Evolutionary conservation across 2,113 vertebrate genomes (phyloP).

Genomic region (Orthonyx spaldingii): DNA sequence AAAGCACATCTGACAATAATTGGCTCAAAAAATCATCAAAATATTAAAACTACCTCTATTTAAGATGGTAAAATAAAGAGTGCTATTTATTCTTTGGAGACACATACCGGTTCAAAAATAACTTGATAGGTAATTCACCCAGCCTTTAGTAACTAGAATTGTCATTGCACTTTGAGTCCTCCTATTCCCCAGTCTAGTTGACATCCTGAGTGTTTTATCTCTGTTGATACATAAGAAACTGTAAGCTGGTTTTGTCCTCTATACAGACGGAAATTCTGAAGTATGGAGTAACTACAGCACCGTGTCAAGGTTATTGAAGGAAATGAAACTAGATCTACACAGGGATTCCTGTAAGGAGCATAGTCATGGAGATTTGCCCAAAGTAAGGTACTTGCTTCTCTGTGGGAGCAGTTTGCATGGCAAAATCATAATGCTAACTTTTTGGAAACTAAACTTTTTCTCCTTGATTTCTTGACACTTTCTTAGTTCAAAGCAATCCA

Average conservation of each 20-base stretch:
- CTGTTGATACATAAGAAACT: background rate
- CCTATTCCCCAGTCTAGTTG: background rate
- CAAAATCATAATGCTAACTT: background rate
- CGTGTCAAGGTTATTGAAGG: background rate
- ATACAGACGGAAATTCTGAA: background rate
- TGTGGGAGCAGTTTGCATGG: background rate
- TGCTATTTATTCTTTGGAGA: background rate
- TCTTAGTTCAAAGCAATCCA: background rate
- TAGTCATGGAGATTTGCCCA: background rate
- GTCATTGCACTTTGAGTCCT: background rate
- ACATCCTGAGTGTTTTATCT: background rate
- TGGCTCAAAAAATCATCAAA: slow-evolving; percentile 3
- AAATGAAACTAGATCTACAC: background rate
- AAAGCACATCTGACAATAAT: slow-evolving; percentile 40
- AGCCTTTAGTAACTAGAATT: background rate
- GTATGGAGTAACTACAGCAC: background rate
- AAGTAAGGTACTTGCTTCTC: background rate
- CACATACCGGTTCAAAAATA: background rate
- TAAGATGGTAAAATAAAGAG: background rate
- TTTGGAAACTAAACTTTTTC: background rate
- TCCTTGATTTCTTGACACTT: background rate
- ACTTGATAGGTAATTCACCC: background rate
- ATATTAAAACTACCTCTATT: background rate
- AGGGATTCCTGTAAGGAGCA: background rate
- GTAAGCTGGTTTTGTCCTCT: background rate